Evolutionary conservation across 2,888 invertebrate genomes (phyloP).

Genomic region (Tethea ocularis): DNA sequence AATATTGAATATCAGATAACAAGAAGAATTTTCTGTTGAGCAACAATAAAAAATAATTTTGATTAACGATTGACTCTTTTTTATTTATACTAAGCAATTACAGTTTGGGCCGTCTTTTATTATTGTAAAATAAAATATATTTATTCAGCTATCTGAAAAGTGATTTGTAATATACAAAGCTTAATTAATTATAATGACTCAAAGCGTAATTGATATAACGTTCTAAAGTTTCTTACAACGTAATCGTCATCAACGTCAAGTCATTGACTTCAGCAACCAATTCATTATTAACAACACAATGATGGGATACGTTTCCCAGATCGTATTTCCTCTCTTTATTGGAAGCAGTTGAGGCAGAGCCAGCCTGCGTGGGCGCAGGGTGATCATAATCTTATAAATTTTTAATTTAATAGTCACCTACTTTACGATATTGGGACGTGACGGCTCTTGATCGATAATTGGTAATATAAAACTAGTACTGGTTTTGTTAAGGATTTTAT

Average conservation of each 20-base stretch:
- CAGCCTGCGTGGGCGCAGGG: not conserved
- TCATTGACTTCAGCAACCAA: not conserved
- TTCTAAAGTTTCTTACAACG: not conserved
- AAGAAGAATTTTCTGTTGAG: no score
- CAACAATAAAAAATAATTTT: no score
- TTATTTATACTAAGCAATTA: no score
- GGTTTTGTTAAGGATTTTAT: no score
- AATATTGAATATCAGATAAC: no score
- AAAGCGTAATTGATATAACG: not conserved
- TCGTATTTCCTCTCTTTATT: not conserved
- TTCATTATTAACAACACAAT: conserved; percentile 1
- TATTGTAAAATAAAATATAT: not conserved
- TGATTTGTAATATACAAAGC: not conserved
- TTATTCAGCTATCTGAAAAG: not conserved
- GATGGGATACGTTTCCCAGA: not conserved
- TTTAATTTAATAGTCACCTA: conserved; percentile 2
- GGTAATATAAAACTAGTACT: not conserved
- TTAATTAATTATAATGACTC: not conserved
- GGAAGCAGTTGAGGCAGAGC: not conserved
- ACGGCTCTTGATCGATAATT: not conserved
- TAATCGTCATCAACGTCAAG: not conserved
- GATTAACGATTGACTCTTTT: no score
- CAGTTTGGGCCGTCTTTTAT: not conserved
- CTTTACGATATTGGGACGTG: not conserved
- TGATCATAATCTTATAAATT: not conserved